These are phyloP conservation scores for Eulemur coronatus DNA, from an alignment of 2,797 vertebrate genomes.

Conservation along the genomic window DNA sequence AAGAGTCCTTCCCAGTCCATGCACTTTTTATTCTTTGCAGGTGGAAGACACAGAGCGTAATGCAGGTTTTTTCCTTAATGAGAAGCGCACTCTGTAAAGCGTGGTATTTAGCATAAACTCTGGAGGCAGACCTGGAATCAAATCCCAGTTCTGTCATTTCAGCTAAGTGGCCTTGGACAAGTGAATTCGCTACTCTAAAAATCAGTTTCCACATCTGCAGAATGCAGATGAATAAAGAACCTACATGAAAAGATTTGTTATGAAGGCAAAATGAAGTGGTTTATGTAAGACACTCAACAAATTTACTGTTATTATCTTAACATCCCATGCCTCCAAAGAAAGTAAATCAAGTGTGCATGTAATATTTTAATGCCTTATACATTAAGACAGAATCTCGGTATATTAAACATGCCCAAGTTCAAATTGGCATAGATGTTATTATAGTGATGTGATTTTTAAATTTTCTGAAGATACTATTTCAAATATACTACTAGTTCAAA, in stretches of 20 bases:
- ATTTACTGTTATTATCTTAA: not conserved
- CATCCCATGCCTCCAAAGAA: not conserved
- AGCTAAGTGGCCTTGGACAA: not conserved
- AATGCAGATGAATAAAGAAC: not conserved
- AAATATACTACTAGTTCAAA: not conserved
- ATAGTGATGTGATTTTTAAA: not conserved
- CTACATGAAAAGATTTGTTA: not conserved
- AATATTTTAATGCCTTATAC: not conserved
- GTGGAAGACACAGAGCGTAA: not conserved
- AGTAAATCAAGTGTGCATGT: not conserved
- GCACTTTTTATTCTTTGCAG: not conserved
- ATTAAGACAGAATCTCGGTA: not conserved
- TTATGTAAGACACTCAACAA: not conserved
- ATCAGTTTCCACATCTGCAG: not conserved
- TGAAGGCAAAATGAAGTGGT: not conserved
- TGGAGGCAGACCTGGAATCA: not conserved
- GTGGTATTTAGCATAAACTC: not conserved
- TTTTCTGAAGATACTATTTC: conserved; percentile 12
- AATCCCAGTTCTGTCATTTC: not conserved
- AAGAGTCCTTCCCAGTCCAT: not conserved
- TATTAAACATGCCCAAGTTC: not conserved
- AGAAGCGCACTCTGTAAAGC: not conserved
- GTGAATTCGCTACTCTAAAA: not conserved
- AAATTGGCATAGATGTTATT: not conserved
- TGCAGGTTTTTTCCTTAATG: not conserved